phyloP scores from a whole-genome alignment of 2,113 vertebrate species.

The Gymnorhina tibicen region DNA sequence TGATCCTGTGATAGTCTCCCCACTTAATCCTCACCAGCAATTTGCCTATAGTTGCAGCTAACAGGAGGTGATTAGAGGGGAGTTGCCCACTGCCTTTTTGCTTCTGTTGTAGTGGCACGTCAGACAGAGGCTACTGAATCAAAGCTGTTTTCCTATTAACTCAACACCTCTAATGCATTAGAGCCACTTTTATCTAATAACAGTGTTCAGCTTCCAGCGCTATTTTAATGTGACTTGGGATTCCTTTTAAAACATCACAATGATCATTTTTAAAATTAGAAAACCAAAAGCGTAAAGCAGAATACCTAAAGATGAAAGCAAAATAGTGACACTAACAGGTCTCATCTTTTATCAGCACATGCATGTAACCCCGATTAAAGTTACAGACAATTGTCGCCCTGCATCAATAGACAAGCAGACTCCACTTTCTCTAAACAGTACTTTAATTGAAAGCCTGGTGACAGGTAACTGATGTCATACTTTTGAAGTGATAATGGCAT shows the following conservation, averaged over 20 bases:
- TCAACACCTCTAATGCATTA: slow-evolving; percentile 63
- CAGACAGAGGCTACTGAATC: slow-evolving; percentile 57
- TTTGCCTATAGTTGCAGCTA: slow-evolving; percentile 78
- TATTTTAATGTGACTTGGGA: neutral
- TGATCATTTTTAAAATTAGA: neutral
- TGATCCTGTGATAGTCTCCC: slow-evolving; percentile 77
- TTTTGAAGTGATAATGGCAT: slow-evolving; percentile 8
- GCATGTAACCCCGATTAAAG: neutral
- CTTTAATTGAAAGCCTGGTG: slow-evolving; percentile 8
- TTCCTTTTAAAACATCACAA: slow-evolving; percentile 7
- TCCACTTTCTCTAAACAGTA: neutral
- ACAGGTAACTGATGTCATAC: slow-evolving; percentile 18
- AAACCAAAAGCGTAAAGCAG: neutral
- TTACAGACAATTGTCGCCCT: neutral
- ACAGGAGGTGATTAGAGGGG: slow-evolving; percentile 76
- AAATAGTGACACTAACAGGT: neutral
- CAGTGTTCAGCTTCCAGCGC: neutral
- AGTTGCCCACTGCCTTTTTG: slow-evolving; percentile 64
- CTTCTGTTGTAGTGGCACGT: slow-evolving; percentile 55
- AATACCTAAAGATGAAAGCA: neutral
- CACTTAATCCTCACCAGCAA: slow-evolving; percentile 77
- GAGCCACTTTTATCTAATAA: slow-evolving; percentile 63
- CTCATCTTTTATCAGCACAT: neutral
- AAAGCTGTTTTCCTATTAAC: slow-evolving; percentile 72
- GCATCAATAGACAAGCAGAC: neutral